Evolutionary conservation across 2,888 invertebrate species (phyloP).

Genomic region (Heliconius cydno): DNA sequence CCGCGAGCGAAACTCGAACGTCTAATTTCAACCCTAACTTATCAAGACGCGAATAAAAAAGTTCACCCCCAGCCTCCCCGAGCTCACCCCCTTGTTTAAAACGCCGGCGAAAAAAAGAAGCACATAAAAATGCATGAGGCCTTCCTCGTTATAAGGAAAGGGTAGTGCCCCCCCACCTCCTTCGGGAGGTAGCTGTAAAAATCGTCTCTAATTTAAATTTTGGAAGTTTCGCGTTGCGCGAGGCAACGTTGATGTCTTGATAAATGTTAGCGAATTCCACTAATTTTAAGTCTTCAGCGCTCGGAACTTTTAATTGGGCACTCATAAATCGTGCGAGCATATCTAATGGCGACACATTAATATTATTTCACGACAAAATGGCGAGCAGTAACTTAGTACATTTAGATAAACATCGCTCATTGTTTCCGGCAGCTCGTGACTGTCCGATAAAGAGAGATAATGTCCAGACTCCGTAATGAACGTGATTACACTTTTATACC

Average conservation of each 20-base stretch:
- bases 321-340: constrained; percentile 72
- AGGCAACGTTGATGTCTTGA: constrained; percentile 82
- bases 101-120: constrained; percentile 84
- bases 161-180: constrained; percentile 77
- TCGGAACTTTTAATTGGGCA: constrained; percentile 81
- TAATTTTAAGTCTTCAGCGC: constrained; percentile 80
- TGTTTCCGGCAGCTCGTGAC: constrained; percentile 62
- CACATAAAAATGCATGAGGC: constrained; percentile 85
- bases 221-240: constrained; percentile 81
- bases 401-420: constrained; percentile 79
- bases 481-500: background rate
- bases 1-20: constrained; percentile 84
- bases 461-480: constrained; percentile 25
- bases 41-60: constrained; percentile 85
- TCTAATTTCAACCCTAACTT: constrained; percentile 85
- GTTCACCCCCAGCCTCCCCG: constrained; percentile 79
- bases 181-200: constrained; percentile 82
- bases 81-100: constrained; percentile 84
- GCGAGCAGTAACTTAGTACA: constrained; percentile 63
- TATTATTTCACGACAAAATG: constrained; percentile 77
- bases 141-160: constrained; percentile 85
- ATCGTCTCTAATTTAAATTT: constrained; percentile 84
- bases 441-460: constrained; percentile 50
- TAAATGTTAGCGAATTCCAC: constrained; percentile 81
- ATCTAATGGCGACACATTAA: constrained; percentile 77